Conservation (phyloP, 2,797 vertebrate genomes). For the Octomys mimax region DNA sequence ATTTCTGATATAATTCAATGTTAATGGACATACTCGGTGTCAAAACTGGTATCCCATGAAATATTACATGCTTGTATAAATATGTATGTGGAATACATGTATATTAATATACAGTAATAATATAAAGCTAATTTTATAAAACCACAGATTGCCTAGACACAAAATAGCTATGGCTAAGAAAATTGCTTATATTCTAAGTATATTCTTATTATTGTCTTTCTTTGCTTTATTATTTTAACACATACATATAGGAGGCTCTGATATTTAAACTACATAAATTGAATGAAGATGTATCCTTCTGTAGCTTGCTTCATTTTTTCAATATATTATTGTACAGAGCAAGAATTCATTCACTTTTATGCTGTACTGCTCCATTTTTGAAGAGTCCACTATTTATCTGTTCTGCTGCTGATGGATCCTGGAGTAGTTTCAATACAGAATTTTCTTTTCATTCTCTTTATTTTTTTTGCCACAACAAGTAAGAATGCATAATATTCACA, state of each 20-base stretch:
- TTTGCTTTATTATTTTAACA: slow-evolving; percentile 57
- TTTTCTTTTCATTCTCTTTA: not conserved
- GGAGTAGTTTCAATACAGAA: slow-evolving; percentile 9
- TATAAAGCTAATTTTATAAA: slow-evolving; percentile 20
- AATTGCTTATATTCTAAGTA: not conserved
- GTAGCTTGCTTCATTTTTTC: slow-evolving; percentile 39
- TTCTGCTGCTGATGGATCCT: slow-evolving; percentile 39
- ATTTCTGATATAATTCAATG: slow-evolving; percentile 8
- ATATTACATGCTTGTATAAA: slow-evolving; percentile 3
- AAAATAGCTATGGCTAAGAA: not conserved
- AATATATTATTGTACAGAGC: not conserved
- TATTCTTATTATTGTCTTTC: slow-evolving; percentile 40
- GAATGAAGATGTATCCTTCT: slow-evolving; percentile 27
- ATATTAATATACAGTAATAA: not conserved
- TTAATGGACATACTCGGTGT: slow-evolving; percentile 8
- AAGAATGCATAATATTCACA: slow-evolving; percentile 44
- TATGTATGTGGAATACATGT: not conserved
- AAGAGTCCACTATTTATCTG: slow-evolving; percentile 31
- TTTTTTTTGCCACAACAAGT: not conserved
- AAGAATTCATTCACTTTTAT: slow-evolving; percentile 58
- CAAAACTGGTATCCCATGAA: slow-evolving; percentile 34
- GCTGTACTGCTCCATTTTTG: not conserved
- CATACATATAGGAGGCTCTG: not conserved
- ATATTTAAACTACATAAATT: slow-evolving; percentile 36
- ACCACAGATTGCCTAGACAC: not conserved